A percentile compares a stretch with the other conserved stretches of the same genome.
Conservation (phyloP, 2,888 invertebrate species). For the Andrena praecox region DNA sequence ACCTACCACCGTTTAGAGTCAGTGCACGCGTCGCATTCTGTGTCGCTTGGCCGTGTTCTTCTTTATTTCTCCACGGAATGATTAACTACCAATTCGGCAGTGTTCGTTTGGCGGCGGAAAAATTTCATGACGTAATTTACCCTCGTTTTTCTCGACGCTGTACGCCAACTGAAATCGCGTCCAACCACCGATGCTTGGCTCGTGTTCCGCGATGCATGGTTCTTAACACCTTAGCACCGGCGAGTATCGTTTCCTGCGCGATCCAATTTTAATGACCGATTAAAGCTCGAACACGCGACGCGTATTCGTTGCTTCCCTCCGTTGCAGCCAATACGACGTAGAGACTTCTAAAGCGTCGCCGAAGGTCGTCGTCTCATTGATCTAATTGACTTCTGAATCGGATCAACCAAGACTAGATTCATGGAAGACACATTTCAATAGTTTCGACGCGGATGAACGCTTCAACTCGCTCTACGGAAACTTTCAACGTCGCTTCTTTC, state of each 20-base stretch:
- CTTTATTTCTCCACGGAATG: not conserved
- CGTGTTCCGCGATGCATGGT: constrained; percentile 28
- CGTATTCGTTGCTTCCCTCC: not conserved
- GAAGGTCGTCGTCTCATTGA: constrained; percentile 43
- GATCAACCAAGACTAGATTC: constrained; percentile 49
- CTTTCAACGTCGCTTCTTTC: not conserved
- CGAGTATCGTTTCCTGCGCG: constrained; percentile 34
- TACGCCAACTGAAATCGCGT: constrained; percentile 26
- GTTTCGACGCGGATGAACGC: constrained; percentile 5
- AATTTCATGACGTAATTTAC: constrained; percentile 6
- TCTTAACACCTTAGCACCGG: constrained; percentile 23
- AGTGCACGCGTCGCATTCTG: not conserved
- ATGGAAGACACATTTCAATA: constrained; percentile 56
- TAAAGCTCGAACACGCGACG: not conserved
- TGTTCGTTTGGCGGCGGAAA: not conserved
- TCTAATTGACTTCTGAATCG: constrained; percentile 55
- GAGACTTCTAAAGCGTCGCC: constrained; percentile 28
- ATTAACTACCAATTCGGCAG: not conserved
- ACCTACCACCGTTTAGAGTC: not conserved
- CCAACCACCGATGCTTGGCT: constrained; percentile 24
- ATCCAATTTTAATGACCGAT: constrained; percentile 45
- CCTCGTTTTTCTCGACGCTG: constrained; percentile 42
- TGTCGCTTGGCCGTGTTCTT: not conserved
- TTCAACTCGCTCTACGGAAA: not conserved
- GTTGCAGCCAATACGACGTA: constrained; percentile 16